Percentiles rank a stretch among this genome's conserved stretches.
Conservation (phyloP, 2,888 invertebrate genomes). For the Pandemis cinnamomeana region DNA sequence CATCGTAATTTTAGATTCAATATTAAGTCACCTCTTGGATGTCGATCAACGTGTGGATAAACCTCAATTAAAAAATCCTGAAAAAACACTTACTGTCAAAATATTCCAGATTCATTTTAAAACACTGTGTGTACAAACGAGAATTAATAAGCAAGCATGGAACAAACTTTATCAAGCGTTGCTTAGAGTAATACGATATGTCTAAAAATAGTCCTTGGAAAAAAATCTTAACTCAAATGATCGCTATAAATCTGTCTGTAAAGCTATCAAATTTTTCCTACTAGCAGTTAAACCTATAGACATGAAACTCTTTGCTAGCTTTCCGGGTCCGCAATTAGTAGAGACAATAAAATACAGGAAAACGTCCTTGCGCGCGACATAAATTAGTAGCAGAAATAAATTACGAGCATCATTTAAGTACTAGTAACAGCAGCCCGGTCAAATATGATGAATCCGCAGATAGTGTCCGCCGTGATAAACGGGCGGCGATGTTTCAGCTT, state of each 20-base stretch:
- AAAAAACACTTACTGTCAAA: too few relatives aligned
- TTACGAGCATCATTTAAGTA: constrained; percentile 53
- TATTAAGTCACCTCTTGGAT: too few relatives aligned
- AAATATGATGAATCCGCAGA: constrained; percentile 52
- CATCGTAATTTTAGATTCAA: too few relatives aligned
- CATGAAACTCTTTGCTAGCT: neutral
- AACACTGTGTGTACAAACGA: too few relatives aligned
- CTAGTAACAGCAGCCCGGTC: constrained; percentile 43
- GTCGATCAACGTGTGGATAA: too few relatives aligned
- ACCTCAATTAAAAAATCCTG: too few relatives aligned
- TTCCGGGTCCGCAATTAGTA: constrained; percentile 35
- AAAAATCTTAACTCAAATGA: neutral
- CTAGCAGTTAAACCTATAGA: neutral
- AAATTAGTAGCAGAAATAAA: constrained; percentile 48
- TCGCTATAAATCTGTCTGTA: neutral
- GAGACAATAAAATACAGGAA: constrained; percentile 42
- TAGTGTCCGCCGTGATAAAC: constrained; percentile 51
- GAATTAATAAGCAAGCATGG: neutral
- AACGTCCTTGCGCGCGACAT: constrained; percentile 45
- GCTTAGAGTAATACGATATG: neutral
- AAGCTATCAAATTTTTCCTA: constrained; percentile 2
- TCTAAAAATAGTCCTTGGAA: neutral
- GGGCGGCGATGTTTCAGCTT: constrained; percentile 49
- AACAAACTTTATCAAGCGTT: neutral
- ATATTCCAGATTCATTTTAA: too few relatives aligned